Percentiles rank a stretch among this genome's conserved stretches.
These are phyloP conservation scores for Serilophus lunatus DNA, from an alignment of 2,113 vertebrate genomes.

Conservation along the genomic window DNA sequence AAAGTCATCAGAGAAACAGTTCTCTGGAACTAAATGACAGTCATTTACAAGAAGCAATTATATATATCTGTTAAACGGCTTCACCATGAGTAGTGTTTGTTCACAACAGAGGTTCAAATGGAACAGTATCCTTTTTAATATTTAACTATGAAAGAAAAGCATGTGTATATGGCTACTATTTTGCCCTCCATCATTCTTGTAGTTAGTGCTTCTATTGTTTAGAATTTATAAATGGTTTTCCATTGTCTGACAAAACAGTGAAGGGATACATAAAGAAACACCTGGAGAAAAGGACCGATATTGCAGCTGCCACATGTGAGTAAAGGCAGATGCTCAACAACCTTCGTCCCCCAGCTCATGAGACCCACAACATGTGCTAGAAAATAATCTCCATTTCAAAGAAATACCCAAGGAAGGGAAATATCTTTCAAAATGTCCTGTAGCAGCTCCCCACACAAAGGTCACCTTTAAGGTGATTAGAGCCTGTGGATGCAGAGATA, in stretches of 20 bases:
- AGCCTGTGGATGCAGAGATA: background rate
- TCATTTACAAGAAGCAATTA: background rate
- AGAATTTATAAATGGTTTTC: background rate
- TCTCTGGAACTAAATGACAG: background rate
- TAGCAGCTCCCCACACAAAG: background rate
- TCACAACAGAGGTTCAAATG: background rate
- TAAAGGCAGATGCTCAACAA: background rate
- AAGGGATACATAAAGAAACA: background rate
- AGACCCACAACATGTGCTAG: background rate
- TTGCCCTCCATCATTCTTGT: background rate
- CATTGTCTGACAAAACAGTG: background rate
- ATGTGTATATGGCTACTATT: background rate
- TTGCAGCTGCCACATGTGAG: background rate
- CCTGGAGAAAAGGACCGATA: background rate
- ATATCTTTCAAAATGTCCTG: background rate
- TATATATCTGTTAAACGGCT: background rate
- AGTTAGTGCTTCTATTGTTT: background rate
- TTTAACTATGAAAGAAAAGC: background rate
- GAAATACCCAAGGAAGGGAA: background rate
- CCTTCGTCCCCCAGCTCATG: background rate
- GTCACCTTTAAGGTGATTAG: background rate
- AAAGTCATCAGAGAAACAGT: background rate
- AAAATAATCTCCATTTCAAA: background rate
- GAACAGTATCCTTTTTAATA: background rate
- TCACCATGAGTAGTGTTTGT: background rate